These are phyloP conservation scores for Tenualosa thibaudeaui DNA, from an alignment of 2,797 vertebrate genomes.

Conservation along the genomic window DNA sequence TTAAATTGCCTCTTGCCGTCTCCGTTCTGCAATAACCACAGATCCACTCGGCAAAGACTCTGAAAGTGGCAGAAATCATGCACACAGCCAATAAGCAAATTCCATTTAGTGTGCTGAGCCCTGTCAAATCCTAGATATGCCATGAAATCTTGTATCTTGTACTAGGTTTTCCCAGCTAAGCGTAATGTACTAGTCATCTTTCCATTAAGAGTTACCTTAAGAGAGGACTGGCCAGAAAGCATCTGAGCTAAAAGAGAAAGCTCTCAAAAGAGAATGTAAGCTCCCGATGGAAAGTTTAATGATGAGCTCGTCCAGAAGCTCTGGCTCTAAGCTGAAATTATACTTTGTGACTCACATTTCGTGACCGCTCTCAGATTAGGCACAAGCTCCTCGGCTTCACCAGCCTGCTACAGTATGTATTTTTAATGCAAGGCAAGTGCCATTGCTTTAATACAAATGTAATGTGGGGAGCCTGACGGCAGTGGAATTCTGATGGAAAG, in stretches of 20 bases:
- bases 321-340: conserved; percentile 27
- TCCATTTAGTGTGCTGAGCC: conserved; percentile 6
- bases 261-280: conserved; percentile 33
- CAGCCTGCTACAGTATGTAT: conserved; percentile 17
- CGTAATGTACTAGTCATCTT: not conserved
- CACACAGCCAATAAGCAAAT: not conserved
- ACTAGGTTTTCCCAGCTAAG: conserved; percentile 15
- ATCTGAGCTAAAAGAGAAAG: not conserved
- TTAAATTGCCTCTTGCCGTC: conserved; percentile 23
- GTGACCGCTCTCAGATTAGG: conserved; percentile 31
- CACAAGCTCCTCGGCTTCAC: conserved; percentile 28
- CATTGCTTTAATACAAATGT: conserved; percentile 42
- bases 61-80: conserved; percentile 4
- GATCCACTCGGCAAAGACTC: conserved; percentile 20
- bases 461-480: conserved; percentile 31
- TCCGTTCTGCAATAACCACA: not conserved
- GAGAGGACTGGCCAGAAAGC: conserved; percentile 36
- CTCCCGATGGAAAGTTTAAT: conserved; percentile 30
- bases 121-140: conserved; percentile 16
- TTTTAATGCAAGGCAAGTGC: conserved; percentile 29
- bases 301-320: not conserved
- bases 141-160: not conserved
- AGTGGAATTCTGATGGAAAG: conserved; percentile 37
- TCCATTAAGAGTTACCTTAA: conserved; percentile 30
- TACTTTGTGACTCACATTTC: conserved; percentile 49